These are phyloP conservation scores for Platichthys stellatus DNA, from an alignment of 2,113 vertebrate species.

Conservation along the genomic window DNA sequence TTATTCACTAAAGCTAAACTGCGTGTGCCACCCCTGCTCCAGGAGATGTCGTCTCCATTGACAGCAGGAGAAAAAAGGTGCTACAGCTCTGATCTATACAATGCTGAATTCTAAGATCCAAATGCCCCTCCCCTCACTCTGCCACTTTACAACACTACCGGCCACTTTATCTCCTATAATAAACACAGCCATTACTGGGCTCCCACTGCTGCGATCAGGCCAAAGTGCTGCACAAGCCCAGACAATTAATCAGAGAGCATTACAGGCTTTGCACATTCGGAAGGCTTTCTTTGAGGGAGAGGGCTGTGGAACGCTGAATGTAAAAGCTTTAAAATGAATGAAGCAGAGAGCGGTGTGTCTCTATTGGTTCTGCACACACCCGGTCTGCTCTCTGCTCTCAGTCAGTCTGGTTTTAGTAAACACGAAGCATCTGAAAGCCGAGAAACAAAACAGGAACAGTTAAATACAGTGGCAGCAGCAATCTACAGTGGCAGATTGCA, in stretches of 20 bases:
- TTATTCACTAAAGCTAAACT: constrained; percentile 14
- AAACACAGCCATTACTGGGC: constrained; percentile 71
- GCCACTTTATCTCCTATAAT: constrained; percentile 70
- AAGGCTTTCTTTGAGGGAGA: constrained; percentile 36
- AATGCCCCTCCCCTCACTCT: constrained; percentile 45
- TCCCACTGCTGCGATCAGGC: constrained; percentile 64
- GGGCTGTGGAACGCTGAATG: constrained; percentile 13
- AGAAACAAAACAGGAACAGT: not conserved
- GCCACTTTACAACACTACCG: constrained; percentile 52
- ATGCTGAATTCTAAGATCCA: constrained; percentile 27
- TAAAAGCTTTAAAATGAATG: constrained; percentile 12
- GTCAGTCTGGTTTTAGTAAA: constrained; percentile 29
- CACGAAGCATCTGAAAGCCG: constrained; percentile 26
- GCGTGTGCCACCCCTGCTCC: constrained; percentile 4
- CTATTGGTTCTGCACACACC: constrained; percentile 14
- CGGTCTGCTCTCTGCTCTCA: constrained; percentile 1
- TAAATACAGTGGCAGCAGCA: constrained; percentile 1
- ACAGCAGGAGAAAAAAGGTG: constrained; percentile 21
- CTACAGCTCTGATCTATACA: constrained; percentile 10
- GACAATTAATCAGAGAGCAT: constrained; percentile 68
- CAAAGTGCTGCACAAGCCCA: constrained; percentile 64
- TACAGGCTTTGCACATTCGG: constrained; percentile 61
- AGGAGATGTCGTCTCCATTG: constrained; percentile 19
- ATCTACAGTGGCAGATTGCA: constrained; percentile 18
- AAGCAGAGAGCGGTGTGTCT: constrained; percentile 9